Conservation (phyloP, 2,888 invertebrate species). For the Melanostoma mellinum region DNA sequence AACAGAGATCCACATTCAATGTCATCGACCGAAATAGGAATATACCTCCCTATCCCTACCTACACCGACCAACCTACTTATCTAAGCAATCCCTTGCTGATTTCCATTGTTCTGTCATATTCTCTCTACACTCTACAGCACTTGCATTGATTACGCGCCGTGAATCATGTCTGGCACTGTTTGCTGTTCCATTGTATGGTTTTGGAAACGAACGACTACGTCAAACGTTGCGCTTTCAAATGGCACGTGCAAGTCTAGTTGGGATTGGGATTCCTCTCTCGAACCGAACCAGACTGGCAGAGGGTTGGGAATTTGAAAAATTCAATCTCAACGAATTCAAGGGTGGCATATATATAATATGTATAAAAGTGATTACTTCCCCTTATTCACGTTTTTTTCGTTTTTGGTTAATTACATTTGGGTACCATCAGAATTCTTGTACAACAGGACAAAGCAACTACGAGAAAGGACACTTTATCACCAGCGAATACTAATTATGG, state of each 20-base stretch:
- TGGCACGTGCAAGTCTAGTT: conserved; percentile 51
- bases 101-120: conserved; percentile 47
- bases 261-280: background rate
- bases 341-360: conserved; percentile 39
- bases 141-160: conserved; percentile 62
- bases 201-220: conserved; percentile 12
- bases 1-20: conserved; percentile 37
- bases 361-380: conserved; percentile 56
- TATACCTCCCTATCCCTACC: background rate
- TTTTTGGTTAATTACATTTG: conserved; percentile 44
- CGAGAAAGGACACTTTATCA: conserved; percentile 64
- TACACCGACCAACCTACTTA: conserved; percentile 17
- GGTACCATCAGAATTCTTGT: conserved; percentile 21
- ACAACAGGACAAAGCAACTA: conserved; percentile 9
- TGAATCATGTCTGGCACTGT: conserved; percentile 49
- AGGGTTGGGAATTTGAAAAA: conserved; percentile 57
- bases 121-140: conserved; percentile 30
- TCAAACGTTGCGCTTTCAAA: conserved; percentile 26
- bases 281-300: background rate
- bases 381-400: conserved; percentile 50
- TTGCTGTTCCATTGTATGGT: conserved; percentile 44
- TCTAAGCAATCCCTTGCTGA: conserved; percentile 39
- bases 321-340: conserved; percentile 56
- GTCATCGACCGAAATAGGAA: conserved; percentile 66
- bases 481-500: conserved; percentile 61